Base-by-base conservation (phyloP, 2,888 invertebrate species). In the Muscina levida region DNA sequence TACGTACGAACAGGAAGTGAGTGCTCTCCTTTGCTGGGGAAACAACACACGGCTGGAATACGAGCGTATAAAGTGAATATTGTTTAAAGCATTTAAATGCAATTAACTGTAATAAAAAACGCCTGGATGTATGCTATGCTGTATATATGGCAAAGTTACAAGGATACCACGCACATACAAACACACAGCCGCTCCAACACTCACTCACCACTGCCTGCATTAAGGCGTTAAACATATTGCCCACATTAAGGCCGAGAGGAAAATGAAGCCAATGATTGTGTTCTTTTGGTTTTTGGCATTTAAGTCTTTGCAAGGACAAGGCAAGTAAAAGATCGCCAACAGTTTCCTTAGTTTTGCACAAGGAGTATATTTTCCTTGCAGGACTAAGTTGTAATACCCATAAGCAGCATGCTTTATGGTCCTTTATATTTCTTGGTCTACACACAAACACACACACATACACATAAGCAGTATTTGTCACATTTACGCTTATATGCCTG, bases 181-280 rank as follows among this genome's bases (percentile, higher is more conserved):
- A 39, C 8, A 10, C 10, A 39, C 13, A 48, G 42, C 42, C 10
- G 10, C 15, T 39, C 31, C 8, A 2, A 11, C 39, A n/a, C n/a
- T 17, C 8, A 10, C 10, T 19, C 13, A 48, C 22, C 42, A 13
- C 42, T n/a, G 24, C 53, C 24, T 10, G 22, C 13, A 8, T 59
- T 31, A 8, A 8, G 31, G 31, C 31, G 3, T 31, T 31, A 31
- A 31, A 31, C 31, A 8, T 31, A 5, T 5, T 31, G 31, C 31
- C 3, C 8, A 8, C 8, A 31, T 31, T 31, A 19, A 22, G 22
- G 51, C 19, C 19, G 51, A 51, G 19, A 19, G 19, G 19, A 51
- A 51, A 59, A 62, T 37, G 19, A 62, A 42, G 42, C 62, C 62
- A 62, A 19, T 62, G 62, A 39, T 62, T 62, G 19, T 42, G 62